Evolutionary conservation across 2,797 vertebrate species (phyloP).

Genomic region (Phylloscopus collybita): DNA sequence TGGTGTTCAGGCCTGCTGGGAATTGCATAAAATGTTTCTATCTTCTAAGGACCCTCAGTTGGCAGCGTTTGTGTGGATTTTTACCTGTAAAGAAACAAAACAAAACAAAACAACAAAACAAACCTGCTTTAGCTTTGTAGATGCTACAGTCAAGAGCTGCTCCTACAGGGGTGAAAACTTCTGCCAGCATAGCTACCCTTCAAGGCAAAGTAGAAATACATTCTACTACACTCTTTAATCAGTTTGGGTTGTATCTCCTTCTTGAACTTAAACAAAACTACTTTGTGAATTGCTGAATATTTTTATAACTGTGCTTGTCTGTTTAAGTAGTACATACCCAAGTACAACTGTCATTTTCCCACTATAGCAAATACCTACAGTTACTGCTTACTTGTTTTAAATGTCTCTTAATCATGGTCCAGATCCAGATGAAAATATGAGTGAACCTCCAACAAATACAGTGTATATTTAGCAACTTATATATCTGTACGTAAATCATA

Average conservation of each 20-base stretch:
- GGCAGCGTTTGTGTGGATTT: slow-evolving; percentile 5
- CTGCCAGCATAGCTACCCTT: neutral
- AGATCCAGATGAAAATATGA: neutral
- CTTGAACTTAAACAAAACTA: neutral
- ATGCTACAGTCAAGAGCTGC: neutral
- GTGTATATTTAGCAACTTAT: neutral
- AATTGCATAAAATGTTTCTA: slow-evolving; percentile 4
- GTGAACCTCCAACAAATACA: neutral
- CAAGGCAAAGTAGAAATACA: neutral
- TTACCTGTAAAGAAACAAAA: neutral
- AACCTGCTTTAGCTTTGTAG: neutral
- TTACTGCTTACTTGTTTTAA: neutral
- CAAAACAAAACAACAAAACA: neutral
- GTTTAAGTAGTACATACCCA: neutral
- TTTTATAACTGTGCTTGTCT: neutral
- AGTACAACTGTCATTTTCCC: neutral
- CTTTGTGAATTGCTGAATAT: neutral
- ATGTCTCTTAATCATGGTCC: neutral
- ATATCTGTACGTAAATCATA: neutral
- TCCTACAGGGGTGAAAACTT: neutral
- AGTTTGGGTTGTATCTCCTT: neutral
- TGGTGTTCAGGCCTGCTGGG: neutral
- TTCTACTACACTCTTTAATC: neutral
- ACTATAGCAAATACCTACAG: neutral
- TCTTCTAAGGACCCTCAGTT: neutral